Percentiles rank a stretch among this genome's conserved stretches.
Conservation (phyloP, 2,113 vertebrate species). For the Fregetta grallaria region DNA sequence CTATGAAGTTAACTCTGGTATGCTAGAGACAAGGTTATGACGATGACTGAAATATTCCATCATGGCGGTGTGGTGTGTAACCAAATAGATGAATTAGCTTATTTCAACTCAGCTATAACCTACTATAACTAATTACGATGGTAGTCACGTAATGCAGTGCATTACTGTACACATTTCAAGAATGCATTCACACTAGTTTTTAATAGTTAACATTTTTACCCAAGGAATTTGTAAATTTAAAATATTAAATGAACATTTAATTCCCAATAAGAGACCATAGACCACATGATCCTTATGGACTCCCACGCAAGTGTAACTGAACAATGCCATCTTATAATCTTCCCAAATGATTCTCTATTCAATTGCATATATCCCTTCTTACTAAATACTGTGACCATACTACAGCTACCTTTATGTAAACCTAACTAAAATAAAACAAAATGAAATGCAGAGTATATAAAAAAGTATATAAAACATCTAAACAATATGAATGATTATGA, state of each 20-base stretch:
- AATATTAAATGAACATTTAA: not conserved
- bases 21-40: not conserved
- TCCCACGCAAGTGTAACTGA: not conserved
- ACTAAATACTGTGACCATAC: not conserved
- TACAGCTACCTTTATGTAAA: not conserved
- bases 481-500: not conserved
- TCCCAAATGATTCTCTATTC: not conserved
- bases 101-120: not conserved
- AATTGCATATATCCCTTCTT: not conserved
- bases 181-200: not conserved
- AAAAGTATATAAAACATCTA: not conserved
- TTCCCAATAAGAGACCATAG: not conserved
- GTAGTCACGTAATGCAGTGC: not conserved
- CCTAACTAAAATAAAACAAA: not conserved
- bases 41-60: not conserved
- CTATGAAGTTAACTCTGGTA: not conserved
- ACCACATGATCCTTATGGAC: not conserved
- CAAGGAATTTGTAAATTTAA: not conserved
- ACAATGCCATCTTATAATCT: not conserved
- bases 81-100: not conserved
- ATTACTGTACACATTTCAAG: not conserved
- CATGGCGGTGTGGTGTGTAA: not conserved
- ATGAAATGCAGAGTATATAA: not conserved
- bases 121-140: not conserved
- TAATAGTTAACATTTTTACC: not conserved